A percentile compares a stretch with the other conserved stretches of the same genome.
Conservation (phyloP, 2,888 invertebrate species). For the Pemphredon lugubris region DNA sequence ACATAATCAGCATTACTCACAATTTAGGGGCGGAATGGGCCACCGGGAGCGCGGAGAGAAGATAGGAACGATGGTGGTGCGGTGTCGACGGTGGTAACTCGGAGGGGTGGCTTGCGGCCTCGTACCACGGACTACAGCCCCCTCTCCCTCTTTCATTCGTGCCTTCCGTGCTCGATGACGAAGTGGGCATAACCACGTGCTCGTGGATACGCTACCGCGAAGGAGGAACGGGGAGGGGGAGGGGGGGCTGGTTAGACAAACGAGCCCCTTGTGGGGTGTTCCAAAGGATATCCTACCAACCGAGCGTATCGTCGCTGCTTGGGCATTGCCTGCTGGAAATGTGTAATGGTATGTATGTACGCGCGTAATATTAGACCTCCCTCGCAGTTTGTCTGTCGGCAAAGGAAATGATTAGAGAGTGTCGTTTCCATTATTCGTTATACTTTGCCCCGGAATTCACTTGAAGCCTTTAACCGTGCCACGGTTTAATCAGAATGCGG, state of each 20-base stretch:
- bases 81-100: constrained; percentile 30
- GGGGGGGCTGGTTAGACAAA: constrained; percentile 75
- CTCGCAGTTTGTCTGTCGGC: constrained; percentile 67
- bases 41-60: constrained; percentile 48
- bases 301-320: constrained; percentile 70
- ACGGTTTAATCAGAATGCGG: too few relatives aligned
- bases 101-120: constrained; percentile 57
- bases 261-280: constrained; percentile 78
- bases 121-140: constrained; percentile 39
- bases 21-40: constrained; percentile 69
- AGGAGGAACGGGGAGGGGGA: constrained; percentile 22
- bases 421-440: constrained; percentile 45
- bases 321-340: constrained; percentile 69
- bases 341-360: constrained; percentile 76
- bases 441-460: constrained; percentile 6
- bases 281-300: constrained; percentile 75
- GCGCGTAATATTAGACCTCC: constrained; percentile 74
- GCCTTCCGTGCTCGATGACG: constrained; percentile 66
- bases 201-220: constrained; percentile 58
- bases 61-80: constrained; percentile 37
- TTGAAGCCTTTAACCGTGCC: neutral
- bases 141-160: constrained; percentile 46
- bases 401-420: constrained; percentile 41
- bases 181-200: constrained; percentile 72
- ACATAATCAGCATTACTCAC: constrained; percentile 76